These are phyloP conservation scores for Eudasyphora cyanicolor DNA, from an alignment of 2,888 invertebrate genomes.

Conservation along the genomic window DNA sequence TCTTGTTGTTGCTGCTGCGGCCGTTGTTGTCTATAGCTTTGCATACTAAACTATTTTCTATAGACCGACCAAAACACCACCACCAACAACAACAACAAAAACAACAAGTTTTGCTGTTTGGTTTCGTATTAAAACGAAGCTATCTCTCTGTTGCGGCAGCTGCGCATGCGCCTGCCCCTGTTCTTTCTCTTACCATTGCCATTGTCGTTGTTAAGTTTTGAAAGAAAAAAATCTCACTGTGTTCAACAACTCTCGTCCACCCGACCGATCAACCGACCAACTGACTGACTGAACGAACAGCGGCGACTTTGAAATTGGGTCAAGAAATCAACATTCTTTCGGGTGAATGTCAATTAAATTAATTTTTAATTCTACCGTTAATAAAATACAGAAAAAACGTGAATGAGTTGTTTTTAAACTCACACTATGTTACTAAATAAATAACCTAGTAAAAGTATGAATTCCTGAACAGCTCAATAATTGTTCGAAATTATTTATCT, in stretches of 20 bases:
- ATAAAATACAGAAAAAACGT: slow-evolving; percentile 13
- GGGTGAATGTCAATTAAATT: slow-evolving; percentile 63
- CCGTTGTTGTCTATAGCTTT: slow-evolving; percentile 44
- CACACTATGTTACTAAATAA: background rate
- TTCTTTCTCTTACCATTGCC: slow-evolving; percentile 17
- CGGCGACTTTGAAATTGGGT: slow-evolving; percentile 51
- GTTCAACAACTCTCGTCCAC: background rate
- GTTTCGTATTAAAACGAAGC: slow-evolving; percentile 39
- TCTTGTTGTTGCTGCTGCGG: background rate
- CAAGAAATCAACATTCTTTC: slow-evolving; percentile 62
- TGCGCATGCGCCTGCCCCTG: background rate
- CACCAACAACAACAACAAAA: no score
- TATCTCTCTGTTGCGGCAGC: slow-evolving; percentile 36
- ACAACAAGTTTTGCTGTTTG: slow-evolving; percentile 14
- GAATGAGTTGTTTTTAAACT: background rate
- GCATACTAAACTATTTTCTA: slow-evolving; percentile 49
- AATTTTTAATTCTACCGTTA: slow-evolving; percentile 57
- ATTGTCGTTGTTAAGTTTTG: slow-evolving; percentile 8
- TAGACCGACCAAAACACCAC: slow-evolving; percentile 9
- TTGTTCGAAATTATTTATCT: no score
- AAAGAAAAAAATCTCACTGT: slow-evolving; percentile 18
- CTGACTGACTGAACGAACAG: background rate
- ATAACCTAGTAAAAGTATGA: background rate
- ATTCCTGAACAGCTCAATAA: background rate
- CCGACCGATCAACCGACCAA: background rate